Base-by-base conservation (phyloP, 2,888 invertebrate genomes). In the Vannuccia rotundouncinata region DNA sequence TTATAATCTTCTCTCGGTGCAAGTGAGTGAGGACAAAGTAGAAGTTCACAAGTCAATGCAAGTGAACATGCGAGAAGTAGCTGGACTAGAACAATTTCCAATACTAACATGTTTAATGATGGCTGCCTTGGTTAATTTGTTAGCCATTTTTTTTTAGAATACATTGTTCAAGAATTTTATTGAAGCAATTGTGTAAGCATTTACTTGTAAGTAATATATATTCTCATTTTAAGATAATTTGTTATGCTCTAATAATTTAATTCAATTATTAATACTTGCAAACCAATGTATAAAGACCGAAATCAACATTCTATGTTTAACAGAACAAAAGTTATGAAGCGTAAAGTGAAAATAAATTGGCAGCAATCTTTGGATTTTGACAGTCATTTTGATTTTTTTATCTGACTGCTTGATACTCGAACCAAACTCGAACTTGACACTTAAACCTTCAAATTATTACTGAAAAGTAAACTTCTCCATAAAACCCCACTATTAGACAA, bases 251-350 rank as follows among this genome's bases (percentile, higher is more conserved):
- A 66, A 66, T 66, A 66, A 22, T 66, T 66, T 66, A 22, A 66
- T 66, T 66, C 66, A 66, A 66, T 66, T 66, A 66, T 27, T 66
- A 5, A 66, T 66, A 66, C 66, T 66, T 66, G 66, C 66, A 66
- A 66, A 66, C 25, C 66, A n/a, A 66, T 17, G 66, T 66, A 66
- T 66, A 22, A 2, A 5, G 10, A 66, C 25, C 66, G 25, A 66
- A 66, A 66, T 66, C 10, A 66, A 17, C 66, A n/a, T 66, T 66
- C 66, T 66, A 66, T 66, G 66, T 66, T 66, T 27, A 66, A n/a
- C 25, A 66, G 25, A 66, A 66, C 10, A 66, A 66, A 66, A 66
- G 66, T 66, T 66, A 66, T 22, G 66, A 66, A 27, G 66, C 66
- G 66, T 22, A 27, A 66, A 22, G 66, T 66, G 5, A 66, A 66